Base-by-base conservation (phyloP, 2,888 invertebrate genomes). In the Pammene aurita region DNA sequence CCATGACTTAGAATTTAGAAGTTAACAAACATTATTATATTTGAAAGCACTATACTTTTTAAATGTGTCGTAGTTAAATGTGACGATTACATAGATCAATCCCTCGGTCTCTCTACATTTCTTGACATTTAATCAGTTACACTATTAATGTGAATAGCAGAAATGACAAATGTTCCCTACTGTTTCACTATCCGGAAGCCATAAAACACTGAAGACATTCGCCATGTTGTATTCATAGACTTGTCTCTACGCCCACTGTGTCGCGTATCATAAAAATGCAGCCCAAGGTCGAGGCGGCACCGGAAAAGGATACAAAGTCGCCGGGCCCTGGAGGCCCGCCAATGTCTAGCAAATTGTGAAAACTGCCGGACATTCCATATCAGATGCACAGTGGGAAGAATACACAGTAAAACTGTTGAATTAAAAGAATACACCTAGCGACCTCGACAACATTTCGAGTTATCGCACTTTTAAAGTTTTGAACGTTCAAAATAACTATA, bases 291-390 rank as follows among this genome's bases (percentile, higher is more conserved):
- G 57, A 18, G 48, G 11, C 26, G 16, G n/a, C n/a, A 54, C 57
- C 68, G 63, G 58, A 69, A 69, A 44, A 18, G 54, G 58, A 68
- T 38, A 54, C 34, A 52, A 54, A 50, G 41, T 48, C 4, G 35
- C 58, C 52, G 52, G 50, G 26, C 26, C 52, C 52, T 69, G 68
- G 68, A 69, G 58, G 52, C 38, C 26, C 64, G 64, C 68, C 68
- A 69, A 69, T 58, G 54, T 64, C 68, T 46, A 54, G 44, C 44
- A 68, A 69, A 64, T 58, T 69, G 58, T 64, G 63, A 54, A 64
- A 54, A 69, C 64, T 64, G 64, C 52, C 68, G 63, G 57, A 55
- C 64, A 48, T 58, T 46, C 61, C 42, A 14, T 16, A 10, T 14
- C 42, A 46, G 26, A 44, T 48, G 44, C 44, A n/a, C 41, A 64